A percentile compares a stretch with the other conserved stretches of the same genome.
Evolutionary conservation across 2,113 vertebrate species (phyloP).

Genomic region (Gallinago media): DNA sequence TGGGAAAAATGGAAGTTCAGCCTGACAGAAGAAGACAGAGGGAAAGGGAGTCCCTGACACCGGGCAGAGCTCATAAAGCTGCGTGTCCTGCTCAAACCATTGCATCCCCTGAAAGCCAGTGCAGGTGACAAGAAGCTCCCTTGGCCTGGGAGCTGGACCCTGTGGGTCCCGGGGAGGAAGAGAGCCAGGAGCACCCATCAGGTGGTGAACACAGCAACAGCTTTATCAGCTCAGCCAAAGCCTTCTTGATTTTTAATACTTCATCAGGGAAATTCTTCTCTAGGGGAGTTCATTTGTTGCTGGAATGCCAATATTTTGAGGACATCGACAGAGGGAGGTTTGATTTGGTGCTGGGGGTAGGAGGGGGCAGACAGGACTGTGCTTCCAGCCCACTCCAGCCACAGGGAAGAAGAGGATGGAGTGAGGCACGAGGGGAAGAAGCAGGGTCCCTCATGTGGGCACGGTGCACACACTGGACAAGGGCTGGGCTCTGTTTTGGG

Average conservation of each 20-base stretch:
- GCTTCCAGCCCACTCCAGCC: rapidly evolving
- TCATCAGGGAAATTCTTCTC: not conserved
- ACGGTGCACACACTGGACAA: not conserved
- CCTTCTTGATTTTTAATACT: not conserved
- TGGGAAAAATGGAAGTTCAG: not conserved
- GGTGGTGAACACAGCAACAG: rapidly evolving
- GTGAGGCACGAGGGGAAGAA: not conserved
- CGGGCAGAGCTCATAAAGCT: not conserved
- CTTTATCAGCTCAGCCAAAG: not conserved
- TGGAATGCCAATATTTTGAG: not conserved
- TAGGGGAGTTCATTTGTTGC: not conserved
- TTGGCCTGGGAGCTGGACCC: not conserved
- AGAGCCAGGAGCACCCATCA: not conserved
- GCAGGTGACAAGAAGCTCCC: not conserved
- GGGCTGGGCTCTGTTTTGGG: not conserved
- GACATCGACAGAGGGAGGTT: no score
- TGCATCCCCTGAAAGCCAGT: not conserved
- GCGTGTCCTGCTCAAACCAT: not conserved
- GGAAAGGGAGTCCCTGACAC: not conserved
- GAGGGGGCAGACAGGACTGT: not conserved
- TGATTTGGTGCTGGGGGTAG: not conserved
- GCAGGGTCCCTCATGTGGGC: rapidly evolving
- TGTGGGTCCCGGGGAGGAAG: not conserved
- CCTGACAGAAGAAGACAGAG: not conserved
- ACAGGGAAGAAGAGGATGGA: not conserved